These are phyloP conservation scores for Pelobates fuscus DNA, from an alignment of 2,113 vertebrate species.

Conservation along the genomic window DNA sequence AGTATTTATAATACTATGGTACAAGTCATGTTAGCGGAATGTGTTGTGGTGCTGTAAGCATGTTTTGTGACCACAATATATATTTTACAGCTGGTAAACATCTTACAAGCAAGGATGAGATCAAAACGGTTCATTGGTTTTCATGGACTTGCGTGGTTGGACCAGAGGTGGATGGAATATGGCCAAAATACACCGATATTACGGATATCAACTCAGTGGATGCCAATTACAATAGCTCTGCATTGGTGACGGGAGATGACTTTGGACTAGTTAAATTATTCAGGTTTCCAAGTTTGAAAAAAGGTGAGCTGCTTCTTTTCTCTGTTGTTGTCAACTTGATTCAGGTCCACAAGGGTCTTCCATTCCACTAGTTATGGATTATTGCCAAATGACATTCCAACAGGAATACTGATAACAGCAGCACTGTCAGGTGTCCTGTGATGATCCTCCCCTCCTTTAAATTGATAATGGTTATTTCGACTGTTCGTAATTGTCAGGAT, in stretches of 20 bases:
- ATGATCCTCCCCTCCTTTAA: too few relatives aligned
- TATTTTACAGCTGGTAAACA: slow-evolving; percentile 85
- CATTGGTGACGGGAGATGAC: slow-evolving; percentile 88
- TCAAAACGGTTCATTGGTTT: slow-evolving; percentile 90
- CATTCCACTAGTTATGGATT: too few relatives aligned
- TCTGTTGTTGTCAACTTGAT: too few relatives aligned
- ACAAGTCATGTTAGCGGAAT: too few relatives aligned
- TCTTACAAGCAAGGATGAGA: slow-evolving; percentile 85
- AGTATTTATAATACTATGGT: too few relatives aligned
- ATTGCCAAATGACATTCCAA: too few relatives aligned
- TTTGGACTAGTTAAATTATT: slow-evolving; percentile 91
- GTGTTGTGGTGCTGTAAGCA: not conserved
- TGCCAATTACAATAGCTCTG: slow-evolving; percentile 87
- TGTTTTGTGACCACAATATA: not conserved
- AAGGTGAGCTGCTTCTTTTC: slow-evolving; percentile 73
- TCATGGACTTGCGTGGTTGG: slow-evolving; percentile 93
- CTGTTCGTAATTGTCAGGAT: too few relatives aligned
- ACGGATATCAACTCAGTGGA: slow-evolving; percentile 92
- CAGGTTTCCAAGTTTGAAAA: slow-evolving; percentile 91
- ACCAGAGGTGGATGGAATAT: slow-evolving; percentile 90
- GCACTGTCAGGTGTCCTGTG: too few relatives aligned
- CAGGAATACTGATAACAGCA: too few relatives aligned
- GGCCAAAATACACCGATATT: slow-evolving; percentile 88
- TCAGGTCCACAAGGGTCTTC: too few relatives aligned
- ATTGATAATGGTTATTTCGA: too few relatives aligned